phyloP scores from a whole-genome alignment of 64 coral and sea anemone genomes.

The Actinia tenebrosa region DNA sequence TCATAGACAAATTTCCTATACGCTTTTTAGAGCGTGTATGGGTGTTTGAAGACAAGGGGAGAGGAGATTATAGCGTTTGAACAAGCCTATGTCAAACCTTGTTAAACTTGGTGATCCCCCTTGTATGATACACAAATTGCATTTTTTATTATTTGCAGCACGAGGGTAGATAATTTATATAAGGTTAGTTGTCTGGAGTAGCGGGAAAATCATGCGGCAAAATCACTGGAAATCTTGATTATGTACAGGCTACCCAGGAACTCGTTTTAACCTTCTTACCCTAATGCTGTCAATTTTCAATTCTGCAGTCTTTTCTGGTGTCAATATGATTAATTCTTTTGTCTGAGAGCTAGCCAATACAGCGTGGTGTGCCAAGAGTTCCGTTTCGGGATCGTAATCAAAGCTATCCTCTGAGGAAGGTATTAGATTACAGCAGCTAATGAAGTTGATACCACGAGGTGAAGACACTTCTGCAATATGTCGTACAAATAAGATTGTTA shows the following conservation, averaged over 20 bases:
- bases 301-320: not conserved
- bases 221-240: too few species aligned
- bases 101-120: too few species aligned
- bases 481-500: not conserved
- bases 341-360: not conserved
- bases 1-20: too few species aligned
- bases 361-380: not conserved
- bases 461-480: not conserved
- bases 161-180: too few species aligned
- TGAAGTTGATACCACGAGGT: not conserved
- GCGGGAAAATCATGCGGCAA: too few species aligned
- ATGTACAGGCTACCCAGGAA: not conserved
- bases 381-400: not conserved
- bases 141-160: too few species aligned
- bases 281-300: not conserved
- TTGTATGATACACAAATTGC: too few species aligned
- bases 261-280: not conserved
- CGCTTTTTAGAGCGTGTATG: too few species aligned
- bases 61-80: too few species aligned
- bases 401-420: not conserved
- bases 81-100: too few species aligned
- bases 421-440: not conserved
- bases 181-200: too few species aligned
- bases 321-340: not conserved
- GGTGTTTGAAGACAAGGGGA: too few species aligned